Conservation (phyloP, 2,797 vertebrate genomes). For the Sciurus vulgaris region DNA sequence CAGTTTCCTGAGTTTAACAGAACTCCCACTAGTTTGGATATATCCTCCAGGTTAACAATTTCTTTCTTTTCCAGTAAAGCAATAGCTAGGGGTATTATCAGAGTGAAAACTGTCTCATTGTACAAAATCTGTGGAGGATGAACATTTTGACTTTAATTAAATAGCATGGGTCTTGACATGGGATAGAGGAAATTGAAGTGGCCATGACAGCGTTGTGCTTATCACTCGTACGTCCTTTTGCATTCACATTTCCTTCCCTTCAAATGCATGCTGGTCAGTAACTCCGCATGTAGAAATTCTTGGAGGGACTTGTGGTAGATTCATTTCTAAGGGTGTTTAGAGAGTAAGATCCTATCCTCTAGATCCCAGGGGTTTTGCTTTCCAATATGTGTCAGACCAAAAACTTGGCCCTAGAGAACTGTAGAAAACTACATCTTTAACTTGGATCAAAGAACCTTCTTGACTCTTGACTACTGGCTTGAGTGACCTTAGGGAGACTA, state of each 20-base stretch:
- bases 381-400: background rate
- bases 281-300: background rate
- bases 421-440: background rate
- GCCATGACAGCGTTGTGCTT: background rate
- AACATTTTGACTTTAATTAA: slow-evolving; percentile 16
- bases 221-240: background rate
- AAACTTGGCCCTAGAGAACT: background rate
- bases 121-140: background rate
- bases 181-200: background rate
- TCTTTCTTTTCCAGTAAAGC: slow-evolving; percentile 41
- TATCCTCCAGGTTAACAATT: background rate
- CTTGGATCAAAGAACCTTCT: background rate
- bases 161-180: background rate
- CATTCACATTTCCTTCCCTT: background rate
- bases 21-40: background rate
- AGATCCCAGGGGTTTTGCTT: background rate
- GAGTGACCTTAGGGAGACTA: background rate
- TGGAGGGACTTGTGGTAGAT: background rate
- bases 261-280: background rate
- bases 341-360: background rate
- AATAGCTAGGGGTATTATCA: background rate
- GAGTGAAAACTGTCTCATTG: background rate
- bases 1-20: background rate
- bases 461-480: background rate
- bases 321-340: background rate